Base-by-base conservation (phyloP, 2,797 vertebrate genomes). In the Acipenser transmontanus region DNA sequence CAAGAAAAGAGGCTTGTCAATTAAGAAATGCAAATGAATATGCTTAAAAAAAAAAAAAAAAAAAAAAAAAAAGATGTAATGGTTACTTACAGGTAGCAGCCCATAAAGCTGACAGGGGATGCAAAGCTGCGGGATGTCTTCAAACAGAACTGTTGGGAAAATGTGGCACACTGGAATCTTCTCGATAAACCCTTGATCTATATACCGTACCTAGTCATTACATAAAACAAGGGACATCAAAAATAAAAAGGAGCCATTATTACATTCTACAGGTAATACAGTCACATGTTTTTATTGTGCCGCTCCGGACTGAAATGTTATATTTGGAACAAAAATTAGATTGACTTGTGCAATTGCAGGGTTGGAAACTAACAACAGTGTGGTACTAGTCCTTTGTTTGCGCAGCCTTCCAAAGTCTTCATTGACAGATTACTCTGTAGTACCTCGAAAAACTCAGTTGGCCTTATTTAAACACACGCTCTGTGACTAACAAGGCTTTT, bases 81-180 rank as follows among this genome's bases (percentile, higher is more conserved):
- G 20, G 61, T 49, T 72, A 89, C 89, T 92, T 74, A 99, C 97
- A 59, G 94, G 94, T 66, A 78, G 67, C 11, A 91, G 80, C 70
- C 84, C 84, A 75, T 87, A 79, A 64, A 99, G 90, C 68, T 92
- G 85, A 78, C 94, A 98, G 0, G 94, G 91, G 57, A 97, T 78
- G 73, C 91, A 95, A 69, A 97, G 93, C 9, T 93, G 91, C 67
- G 96, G 91, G 68, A 88, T 80, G 47, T 84, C 80, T 1, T 87
- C 85, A 83, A 88, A 94, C 5, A 94, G 81, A 13, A 93, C 83
- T 67, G 79, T 78, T 12, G 97, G 95, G 69, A 93, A 94, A 61
- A 97, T 86, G 51, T 97, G 93, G 71, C 93, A 94, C 64, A 87
- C 89, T 1, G 91, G 95, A 77, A 98, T 93, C 80, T 78, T 93